These are phyloP conservation scores for Dunckerocampus dactyliophorus DNA, from an alignment of 2,113 vertebrate genomes.

Conservation along the genomic window DNA sequence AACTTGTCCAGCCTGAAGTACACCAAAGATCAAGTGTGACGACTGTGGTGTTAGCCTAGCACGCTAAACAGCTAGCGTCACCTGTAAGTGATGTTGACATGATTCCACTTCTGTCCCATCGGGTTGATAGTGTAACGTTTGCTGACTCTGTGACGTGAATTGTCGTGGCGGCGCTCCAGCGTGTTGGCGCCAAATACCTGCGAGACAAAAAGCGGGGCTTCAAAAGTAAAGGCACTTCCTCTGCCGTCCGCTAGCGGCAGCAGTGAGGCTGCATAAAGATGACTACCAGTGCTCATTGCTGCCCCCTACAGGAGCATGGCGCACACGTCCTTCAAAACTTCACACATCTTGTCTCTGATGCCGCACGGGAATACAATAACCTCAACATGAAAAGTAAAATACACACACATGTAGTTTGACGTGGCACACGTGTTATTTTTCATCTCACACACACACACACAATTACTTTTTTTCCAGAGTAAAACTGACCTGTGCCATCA, in stretches of 20 bases:
- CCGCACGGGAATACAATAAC: too few species aligned
- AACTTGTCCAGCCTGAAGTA: slow-evolving; percentile 70
- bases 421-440: too few species aligned
- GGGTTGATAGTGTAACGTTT: slow-evolving; percentile 62
- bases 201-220: background rate
- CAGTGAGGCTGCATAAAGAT: background rate
- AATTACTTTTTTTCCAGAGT: background rate
- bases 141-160: background rate
- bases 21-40: too few species aligned
- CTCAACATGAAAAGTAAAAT: too few species aligned
- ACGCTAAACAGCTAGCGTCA: background rate
- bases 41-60: background rate
- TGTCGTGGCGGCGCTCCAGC: background rate
- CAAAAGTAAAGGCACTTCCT: background rate
- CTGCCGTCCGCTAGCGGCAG: background rate
- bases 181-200: background rate
- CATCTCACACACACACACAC: background rate
- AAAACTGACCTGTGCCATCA: background rate
- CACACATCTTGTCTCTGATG: too few species aligned
- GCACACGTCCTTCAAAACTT: too few species aligned
- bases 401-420: background rate
- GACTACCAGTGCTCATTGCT: too few species aligned
- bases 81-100: slow-evolving; percentile 63
- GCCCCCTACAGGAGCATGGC: too few species aligned
- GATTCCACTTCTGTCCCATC: slow-evolving; percentile 58